Evolutionary conservation across 2,888 invertebrate genomes (phyloP), one percentile per base, ranked within the genome.

Genomic region (Eilema caniola): DNA sequence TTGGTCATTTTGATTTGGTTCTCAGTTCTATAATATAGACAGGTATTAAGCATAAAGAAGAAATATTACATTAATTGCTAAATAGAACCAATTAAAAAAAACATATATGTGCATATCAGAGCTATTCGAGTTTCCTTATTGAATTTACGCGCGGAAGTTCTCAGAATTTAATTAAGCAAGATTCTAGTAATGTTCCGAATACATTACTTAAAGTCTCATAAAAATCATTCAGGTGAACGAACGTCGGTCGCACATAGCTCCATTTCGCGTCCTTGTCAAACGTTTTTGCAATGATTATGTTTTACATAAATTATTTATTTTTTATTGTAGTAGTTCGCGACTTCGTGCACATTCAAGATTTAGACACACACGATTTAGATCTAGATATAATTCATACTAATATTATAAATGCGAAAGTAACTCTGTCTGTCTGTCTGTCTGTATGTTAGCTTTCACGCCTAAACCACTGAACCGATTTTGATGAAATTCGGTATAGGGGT

Each of bases 121-220:
- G 67, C 65, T 72, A 69, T 62, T 70, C 57, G 63, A 72, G 72
- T 76, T 81, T 81, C 80, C 76, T 78, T 67, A 79, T 73, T 74
- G 69, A 74, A 33, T 73, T 65, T 61, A 73, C 61, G 60, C 69
- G 66, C 72, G 78, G 81, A 78, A 81, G 62, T 71, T 73, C 72
- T 70, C 59, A 71, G 76, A 76, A 76, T 59, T 65, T 41, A n/a
- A n/a, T 12, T 56, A 57, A 41, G 64, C 24, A 70, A 56, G 63
- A 73, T 70, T 63, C 65, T 61, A 53, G 28, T 53, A 53, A 12
- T 37, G 61, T 60, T 61, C 28, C 23, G 41, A 59, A 37, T 61
- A 61, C 25, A 67, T 61, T 67, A 66, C 10, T n/a, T 3, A 60
- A 57, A 24, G 56, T 23, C 31, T 14, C 2, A 28, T 57, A 24